Evolutionary conservation across 1,140 invertebrate species (phyloP).

Genomic region (Drosophila serrata): DNA sequence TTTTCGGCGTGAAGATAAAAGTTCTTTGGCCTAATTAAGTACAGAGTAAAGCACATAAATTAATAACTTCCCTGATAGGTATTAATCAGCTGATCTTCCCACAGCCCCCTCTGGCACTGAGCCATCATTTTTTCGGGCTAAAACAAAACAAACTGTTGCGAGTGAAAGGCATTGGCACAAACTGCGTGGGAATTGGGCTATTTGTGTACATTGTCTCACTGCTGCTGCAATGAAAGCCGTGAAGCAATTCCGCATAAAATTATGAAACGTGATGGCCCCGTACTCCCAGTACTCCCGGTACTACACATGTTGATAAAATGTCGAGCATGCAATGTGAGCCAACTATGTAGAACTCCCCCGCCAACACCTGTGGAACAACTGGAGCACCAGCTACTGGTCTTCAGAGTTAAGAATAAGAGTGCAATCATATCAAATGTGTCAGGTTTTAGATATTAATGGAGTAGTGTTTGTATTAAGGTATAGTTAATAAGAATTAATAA

Average conservation of each 20-base stretch:
- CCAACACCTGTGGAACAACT: background rate
- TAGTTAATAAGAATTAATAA: too few relatives aligned
- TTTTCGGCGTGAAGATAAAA: background rate
- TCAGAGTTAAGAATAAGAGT: background rate
- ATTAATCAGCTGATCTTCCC: slow-evolving; percentile 28
- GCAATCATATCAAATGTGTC: background rate
- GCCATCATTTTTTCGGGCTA: slow-evolving; percentile 33
- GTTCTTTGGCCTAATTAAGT: slow-evolving; percentile 8
- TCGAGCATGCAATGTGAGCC: slow-evolving; percentile 37
- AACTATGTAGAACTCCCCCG: slow-evolving; percentile 10
- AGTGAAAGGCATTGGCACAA: slow-evolving; percentile 66
- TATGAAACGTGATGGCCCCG: slow-evolving; percentile 57
- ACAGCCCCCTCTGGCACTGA: slow-evolving; percentile 17
- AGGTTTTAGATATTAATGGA: background rate
- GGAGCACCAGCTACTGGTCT: slow-evolving; percentile 3
- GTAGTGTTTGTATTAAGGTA: background rate
- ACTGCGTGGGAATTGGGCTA: slow-evolving; percentile 70
- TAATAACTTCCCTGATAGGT: slow-evolving; percentile 9
- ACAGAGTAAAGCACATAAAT: background rate
- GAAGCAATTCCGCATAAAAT: slow-evolving; percentile 55
- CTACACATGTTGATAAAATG: slow-evolving; percentile 52
- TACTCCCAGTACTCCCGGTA: slow-evolving; percentile 6
- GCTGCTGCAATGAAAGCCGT: slow-evolving; percentile 43
- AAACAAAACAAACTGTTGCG: slow-evolving; percentile 38
- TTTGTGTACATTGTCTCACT: slow-evolving; percentile 52